Evolutionary conservation across 2,888 invertebrate species (phyloP).

Genomic region (Allacma fusca): DNA sequence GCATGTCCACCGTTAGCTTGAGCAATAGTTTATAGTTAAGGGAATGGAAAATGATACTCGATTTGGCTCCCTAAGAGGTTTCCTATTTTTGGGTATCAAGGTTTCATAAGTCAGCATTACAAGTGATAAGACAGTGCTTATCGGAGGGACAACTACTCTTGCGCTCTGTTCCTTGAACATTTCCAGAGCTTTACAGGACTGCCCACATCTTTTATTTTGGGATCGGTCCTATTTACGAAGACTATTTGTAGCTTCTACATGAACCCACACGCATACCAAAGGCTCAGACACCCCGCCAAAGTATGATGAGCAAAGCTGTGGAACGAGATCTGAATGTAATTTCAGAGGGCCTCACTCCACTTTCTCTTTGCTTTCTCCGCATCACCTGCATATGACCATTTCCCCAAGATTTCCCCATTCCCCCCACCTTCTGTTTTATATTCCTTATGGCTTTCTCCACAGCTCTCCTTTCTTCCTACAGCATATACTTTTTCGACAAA

Average conservation of each 20-base stretch:
- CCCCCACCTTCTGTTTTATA: no score
- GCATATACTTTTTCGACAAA: no score
- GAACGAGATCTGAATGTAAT: conserved; percentile 37
- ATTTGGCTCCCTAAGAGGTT: conserved; percentile 16
- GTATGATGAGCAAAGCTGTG: not conserved
- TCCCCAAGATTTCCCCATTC: no score
- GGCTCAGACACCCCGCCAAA: no score
- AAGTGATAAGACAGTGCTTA: conserved; percentile 32
- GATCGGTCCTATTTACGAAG: not conserved
- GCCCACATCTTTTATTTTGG: not conserved
- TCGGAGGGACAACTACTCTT: conserved; percentile 13
- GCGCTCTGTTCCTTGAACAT: not conserved
- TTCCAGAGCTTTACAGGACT: not conserved
- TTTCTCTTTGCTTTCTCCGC: not conserved
- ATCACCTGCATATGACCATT: no score
- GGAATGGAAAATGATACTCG: conserved; percentile 31
- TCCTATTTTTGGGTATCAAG: not conserved
- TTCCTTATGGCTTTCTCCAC: no score
- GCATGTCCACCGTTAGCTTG: not conserved
- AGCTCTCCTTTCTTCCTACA: no score
- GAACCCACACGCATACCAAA: not conserved
- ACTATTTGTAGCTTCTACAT: no score
- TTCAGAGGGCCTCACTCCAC: not conserved
- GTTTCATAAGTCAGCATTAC: conserved; percentile 30
- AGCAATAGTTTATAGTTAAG: conserved; percentile 12